phyloP scores from a whole-genome alignment of 2,888 invertebrate species.

The Abrostola tripartita region DNA sequence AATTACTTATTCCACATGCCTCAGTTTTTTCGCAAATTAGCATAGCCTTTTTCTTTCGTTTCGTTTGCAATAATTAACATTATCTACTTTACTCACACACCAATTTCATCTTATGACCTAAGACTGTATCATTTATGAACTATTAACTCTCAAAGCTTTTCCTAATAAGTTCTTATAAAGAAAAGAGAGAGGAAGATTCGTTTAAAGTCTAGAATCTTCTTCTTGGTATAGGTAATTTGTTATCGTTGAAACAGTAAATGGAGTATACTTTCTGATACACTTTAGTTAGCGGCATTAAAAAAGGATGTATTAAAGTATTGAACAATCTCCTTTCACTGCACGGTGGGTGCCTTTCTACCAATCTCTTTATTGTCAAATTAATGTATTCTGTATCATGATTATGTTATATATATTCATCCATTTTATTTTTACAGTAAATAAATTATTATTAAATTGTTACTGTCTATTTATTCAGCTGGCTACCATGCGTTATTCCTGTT shows the following conservation, averaged over 20 bases:
- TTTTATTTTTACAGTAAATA: background rate
- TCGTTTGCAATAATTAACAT: background rate
- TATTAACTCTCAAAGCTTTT: no score
- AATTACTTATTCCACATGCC: slow-evolving; percentile 10
- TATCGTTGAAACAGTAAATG: background rate
- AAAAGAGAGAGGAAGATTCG: no score
- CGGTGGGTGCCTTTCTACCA: slow-evolving; percentile 34
- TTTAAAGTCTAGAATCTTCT: no score
- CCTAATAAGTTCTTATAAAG: no score
- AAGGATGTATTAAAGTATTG: slow-evolving; percentile 27
- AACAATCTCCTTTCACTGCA: slow-evolving; percentile 48
- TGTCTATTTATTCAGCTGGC: no score
- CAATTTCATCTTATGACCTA: no score
- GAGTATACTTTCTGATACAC: slow-evolving; percentile 15
- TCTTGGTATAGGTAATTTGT: no score
- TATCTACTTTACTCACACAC: no score
- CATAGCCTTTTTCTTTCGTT: background rate
- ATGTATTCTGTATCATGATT: slow-evolving; percentile 15
- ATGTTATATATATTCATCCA: background rate
- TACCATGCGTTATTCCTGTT: no score
- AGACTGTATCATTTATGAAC: no score
- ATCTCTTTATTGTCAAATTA: slow-evolving; percentile 29
- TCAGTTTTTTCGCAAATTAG: slow-evolving; percentile 5
- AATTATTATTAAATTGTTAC: background rate
- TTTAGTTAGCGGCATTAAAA: slow-evolving; percentile 31